phyloP scores from a whole-genome alignment of 1,140 invertebrate genomes.

The Onthophagus taurus region DNA sequence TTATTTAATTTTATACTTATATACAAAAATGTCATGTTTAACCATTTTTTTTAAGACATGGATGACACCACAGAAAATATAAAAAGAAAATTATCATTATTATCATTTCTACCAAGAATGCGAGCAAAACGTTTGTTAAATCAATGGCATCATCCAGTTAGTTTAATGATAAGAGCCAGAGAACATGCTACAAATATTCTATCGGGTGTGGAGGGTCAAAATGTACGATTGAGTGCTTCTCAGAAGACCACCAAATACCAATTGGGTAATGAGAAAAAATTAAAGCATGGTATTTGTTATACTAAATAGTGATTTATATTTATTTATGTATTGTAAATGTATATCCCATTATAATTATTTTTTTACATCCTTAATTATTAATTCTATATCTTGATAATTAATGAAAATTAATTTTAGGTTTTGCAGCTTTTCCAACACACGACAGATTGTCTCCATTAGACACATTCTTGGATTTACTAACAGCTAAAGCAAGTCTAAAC shows the following conservation, averaged over 20 bases:
- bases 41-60: conserved; percentile 45
- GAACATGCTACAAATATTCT: conserved; percentile 71
- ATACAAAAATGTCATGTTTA: conserved; percentile 7
- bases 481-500: conserved; percentile 72
- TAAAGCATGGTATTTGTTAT: conserved; percentile 11
- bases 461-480: conserved; percentile 73
- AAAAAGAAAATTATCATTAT: conserved; percentile 58
- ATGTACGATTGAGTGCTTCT: conserved; percentile 2
- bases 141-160: conserved; percentile 67
- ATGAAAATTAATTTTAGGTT: no score
- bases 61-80: conserved; percentile 54
- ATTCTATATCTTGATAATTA: conserved; percentile 12
- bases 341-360: no score
- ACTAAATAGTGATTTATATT: conserved; percentile 6
- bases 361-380: no score
- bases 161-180: conserved; percentile 63
- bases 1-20: background rate
- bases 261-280: conserved; percentile 16
- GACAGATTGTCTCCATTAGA: conserved; percentile 69
- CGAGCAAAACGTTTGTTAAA: conserved; percentile 65
- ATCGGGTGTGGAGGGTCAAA: conserved; percentile 43
- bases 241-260: conserved; percentile 15
- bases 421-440: conserved; percentile 59
- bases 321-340: conserved; percentile 1
- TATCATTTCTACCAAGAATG: conserved; percentile 62